These are phyloP conservation scores for Brenthis ino DNA, from an alignment of 2,888 invertebrate genomes.

Conservation along the genomic window DNA sequence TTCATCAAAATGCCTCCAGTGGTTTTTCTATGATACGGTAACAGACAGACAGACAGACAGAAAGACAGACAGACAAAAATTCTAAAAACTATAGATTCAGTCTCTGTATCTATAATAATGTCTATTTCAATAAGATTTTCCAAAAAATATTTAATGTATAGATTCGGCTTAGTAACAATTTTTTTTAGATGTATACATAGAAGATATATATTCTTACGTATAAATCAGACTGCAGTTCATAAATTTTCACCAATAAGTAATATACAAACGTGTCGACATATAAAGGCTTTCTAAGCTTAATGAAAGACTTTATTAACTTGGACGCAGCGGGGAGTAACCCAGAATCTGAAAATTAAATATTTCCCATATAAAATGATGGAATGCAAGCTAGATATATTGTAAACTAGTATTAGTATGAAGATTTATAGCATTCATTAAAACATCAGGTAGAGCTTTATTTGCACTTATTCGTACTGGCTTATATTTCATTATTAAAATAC, in stretches of 20 bases:
- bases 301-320: slow-evolving; percentile 38
- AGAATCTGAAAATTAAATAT: slow-evolving; percentile 38
- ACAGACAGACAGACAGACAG: too few relatives aligned
- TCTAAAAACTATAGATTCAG: too few relatives aligned
- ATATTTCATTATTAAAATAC: not conserved
- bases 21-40: too few relatives aligned
- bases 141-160: too few relatives aligned
- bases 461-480: slow-evolving; percentile 2
- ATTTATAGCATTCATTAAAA: slow-evolving; percentile 6
- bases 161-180: too few relatives aligned
- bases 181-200: too few relatives aligned
- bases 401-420: not conserved
- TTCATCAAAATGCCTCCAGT: too few relatives aligned
- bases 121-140: too few relatives aligned
- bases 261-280: slow-evolving; percentile 21
- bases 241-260: slow-evolving; percentile 20
- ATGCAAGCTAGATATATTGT: not conserved
- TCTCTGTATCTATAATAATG: too few relatives aligned
- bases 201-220: not conserved
- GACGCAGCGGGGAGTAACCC: slow-evolving; percentile 30
- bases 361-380: slow-evolving; percentile 2
- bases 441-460: not conserved
- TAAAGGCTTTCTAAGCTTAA: slow-evolving; percentile 28
- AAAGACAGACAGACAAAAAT: too few relatives aligned
- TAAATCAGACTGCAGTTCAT: slow-evolving; percentile 2